Base-by-base conservation (phyloP, 2,113 vertebrate species). In the Eulemur macaco region DNA sequence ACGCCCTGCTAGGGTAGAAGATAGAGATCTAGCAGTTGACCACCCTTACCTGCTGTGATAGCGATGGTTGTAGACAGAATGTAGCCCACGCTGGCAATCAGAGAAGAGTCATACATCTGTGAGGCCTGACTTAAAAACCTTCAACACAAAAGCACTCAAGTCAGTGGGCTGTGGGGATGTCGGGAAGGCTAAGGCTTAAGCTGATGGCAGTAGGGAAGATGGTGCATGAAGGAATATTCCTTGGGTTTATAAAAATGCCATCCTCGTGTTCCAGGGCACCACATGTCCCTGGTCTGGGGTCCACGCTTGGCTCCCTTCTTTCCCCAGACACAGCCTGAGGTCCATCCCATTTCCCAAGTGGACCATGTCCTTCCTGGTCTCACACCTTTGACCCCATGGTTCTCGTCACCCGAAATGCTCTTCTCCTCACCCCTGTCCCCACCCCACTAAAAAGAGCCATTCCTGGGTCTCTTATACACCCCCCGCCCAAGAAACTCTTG, bases 41-140 rank as follows among this genome's bases (percentile, higher is more conserved):
- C 58, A 3, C 14, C 29, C 97, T 99, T 98, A 99, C 99, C 99
- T 98, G 99, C 99, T 64, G 98, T 98, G 82, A 99, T 98, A 2
- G 99, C 99, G 54, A 98, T 97, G 0, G 96, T 96, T 4, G 99
- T 99, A 92, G 99, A 99, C 3, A 99, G 97, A 95, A 99, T 99
- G 96, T 99, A 99, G 97, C 99, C 99, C 27, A 99, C 64, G 1
- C 99, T 99, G 96, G 99, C 98, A 8, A 99, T 99, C 97, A 99
- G 95, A n/a, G 99, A 99, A 10, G 99, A 99, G 97, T 99, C 99
- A 1, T 99, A 99, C 31, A 99, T 98, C 96, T 99, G 98, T 0
- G 99, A 99, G 11, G 99, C 99, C 68, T 99, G 99, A 88, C 99
- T 98, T 95, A 99, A 97, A 98, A 99, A 99, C 77, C 99, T 99